Base-by-base conservation (phyloP, 2,888 invertebrate species). In the Odontomyia ornata region DNA sequence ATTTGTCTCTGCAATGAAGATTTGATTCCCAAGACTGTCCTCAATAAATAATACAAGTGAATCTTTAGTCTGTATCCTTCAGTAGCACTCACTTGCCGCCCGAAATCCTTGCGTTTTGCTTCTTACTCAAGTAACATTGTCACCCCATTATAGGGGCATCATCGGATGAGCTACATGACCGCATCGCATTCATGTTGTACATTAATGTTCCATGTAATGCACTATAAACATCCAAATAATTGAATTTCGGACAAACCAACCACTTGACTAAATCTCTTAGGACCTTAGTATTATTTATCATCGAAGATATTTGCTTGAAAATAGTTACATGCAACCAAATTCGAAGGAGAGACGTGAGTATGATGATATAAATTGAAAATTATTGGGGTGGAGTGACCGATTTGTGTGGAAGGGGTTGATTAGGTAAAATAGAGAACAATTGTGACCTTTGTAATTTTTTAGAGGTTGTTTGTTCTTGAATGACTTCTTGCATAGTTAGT, bases 241-340 rank as follows among this genome's bases (percentile, higher is more conserved):
- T 79, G 79, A 79, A 79, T 79, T 79, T 79, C 62, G 79, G 79
- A 79, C 79, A 79, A 79, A 77, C 77, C 77, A 79, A 76, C 79
- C 79, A 79, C 79, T 79, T 79, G 79, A 79, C 77, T 77, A 76
- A 79, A 77, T 79, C 77, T 72, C 76, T 56, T 21, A 76, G 77
- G 79, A 77, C 62, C 64, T 62, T 69, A 25, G 64, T 46, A 52
- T 73, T 73, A 62, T 73, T 76, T 65, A 72, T 76, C 46, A 67
- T 73, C 56, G 65, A 67, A 21, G 43, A n/a, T 25, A n/a, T 4
- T 11, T 21, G 23, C 25, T 60, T 21, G 52, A 52, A 5, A 18
- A 52, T 15, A n/a, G 52, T 52, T 9, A 18, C n/a, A 9, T 13
- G 52, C 18, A 36, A 36, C 36, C n/a, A 36, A 9, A 52, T 52